phyloP scores from a whole-genome alignment of 53 echinoderm and acorn worm genomes.

The Apostichopus leukothele region DNA sequence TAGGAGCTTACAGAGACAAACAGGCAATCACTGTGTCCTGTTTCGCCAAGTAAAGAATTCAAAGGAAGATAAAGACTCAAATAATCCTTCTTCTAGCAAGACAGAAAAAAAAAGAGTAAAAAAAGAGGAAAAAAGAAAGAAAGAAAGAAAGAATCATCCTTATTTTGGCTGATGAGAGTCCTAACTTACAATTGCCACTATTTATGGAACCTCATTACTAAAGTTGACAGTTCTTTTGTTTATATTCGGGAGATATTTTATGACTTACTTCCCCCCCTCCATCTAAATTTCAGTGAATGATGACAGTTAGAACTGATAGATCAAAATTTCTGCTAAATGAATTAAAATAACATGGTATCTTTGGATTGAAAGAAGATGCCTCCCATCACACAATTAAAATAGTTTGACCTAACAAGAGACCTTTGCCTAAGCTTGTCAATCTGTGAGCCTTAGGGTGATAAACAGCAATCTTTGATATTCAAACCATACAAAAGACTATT shows the following conservation, averaged over 20 bases:
- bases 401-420: not conserved
- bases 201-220: no score
- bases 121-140: no score
- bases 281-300: not conserved
- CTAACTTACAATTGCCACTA: no score
- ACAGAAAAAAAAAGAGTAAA: no score
- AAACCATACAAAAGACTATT: not conserved
- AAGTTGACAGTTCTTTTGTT: not conserved
- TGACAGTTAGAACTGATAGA: not conserved
- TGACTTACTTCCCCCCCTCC: not conserved
- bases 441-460: not conserved
- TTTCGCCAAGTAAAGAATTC: no score
- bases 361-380: no score
- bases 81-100: no score
- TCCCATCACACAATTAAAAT: not conserved
- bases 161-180: no score
- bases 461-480: not conserved
- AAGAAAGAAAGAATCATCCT: no score
- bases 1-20: no score
- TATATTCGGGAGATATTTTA: not conserved
- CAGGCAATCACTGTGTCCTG: no score
- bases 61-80: no score
- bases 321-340: constrained; percentile 6
- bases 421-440: constrained; percentile 3
- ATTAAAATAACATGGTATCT: not conserved